Conservation (phyloP, 35 echinoderm and acorn worm species). For the Hemicentrotus pulcherrimus region DNA sequence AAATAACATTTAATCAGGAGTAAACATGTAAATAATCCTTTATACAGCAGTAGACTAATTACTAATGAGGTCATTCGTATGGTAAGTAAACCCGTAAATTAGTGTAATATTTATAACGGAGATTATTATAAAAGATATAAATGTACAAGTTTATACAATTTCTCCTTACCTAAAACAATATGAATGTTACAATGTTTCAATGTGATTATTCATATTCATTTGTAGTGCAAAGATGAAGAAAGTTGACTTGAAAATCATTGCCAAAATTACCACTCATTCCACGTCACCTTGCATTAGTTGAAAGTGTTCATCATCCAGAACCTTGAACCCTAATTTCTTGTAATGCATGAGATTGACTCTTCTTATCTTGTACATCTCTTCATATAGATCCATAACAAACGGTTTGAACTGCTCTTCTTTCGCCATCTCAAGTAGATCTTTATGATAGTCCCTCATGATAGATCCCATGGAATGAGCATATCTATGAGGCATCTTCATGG, state of each 20-base stretch:
- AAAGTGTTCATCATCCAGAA: conserved; percentile 46
- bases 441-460: conserved; percentile 80
- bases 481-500: conserved; percentile 37
- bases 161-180: no score
- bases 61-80: no score
- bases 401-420: conserved; percentile 22
- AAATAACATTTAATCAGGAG: no score
- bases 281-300: not conserved
- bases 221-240: not conserved
- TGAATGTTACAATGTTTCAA: no score
- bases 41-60: no score
- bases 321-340: conserved; percentile 67
- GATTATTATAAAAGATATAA: no score
- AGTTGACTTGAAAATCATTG: not conserved
- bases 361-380: not conserved
- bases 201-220: not conserved
- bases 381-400: conserved; percentile 63
- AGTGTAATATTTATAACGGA: no score
- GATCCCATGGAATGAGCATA: conserved; percentile 71
- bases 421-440: conserved; percentile 53
- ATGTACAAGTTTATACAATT: no score
- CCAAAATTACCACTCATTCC: not conserved
- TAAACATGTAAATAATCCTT: no score
- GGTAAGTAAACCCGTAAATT: no score
- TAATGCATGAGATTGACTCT: conserved; percentile 55